Evolutionary conservation across 2,888 invertebrate genomes (phyloP).

Genomic region (Falcaria lacertinaria): DNA sequence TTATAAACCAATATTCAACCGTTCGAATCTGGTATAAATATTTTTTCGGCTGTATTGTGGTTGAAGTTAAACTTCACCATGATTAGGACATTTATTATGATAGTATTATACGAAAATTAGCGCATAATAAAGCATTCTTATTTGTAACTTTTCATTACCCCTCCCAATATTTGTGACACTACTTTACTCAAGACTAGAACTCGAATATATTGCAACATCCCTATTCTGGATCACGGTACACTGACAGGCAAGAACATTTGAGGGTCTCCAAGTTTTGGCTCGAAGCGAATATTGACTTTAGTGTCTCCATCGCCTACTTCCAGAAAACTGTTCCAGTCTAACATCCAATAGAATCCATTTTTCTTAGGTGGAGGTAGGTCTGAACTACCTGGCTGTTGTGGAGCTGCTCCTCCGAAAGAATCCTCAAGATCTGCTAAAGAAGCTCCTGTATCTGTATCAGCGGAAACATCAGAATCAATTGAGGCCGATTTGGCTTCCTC

Average conservation of each 20-base stretch:
- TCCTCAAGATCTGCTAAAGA: constrained; percentile 85
- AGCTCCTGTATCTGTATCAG: constrained; percentile 71
- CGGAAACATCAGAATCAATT: constrained; percentile 58
- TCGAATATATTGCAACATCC: constrained; percentile 29
- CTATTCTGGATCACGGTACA: constrained; percentile 81
- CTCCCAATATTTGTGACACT: constrained; percentile 18
- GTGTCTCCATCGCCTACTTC: constrained; percentile 89
- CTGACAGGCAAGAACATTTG: constrained; percentile 87
- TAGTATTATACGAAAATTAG: no score
- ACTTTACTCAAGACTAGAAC: constrained; percentile 45
- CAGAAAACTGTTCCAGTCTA: constrained; percentile 92
- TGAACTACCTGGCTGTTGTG: constrained; percentile 78
- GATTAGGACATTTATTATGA: neutral
- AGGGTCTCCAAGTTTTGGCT: constrained; percentile 89
- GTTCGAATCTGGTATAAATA: neutral
- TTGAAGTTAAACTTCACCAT: neutral
- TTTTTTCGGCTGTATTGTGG: neutral
- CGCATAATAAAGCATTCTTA: neutral
- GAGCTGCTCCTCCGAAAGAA: constrained; percentile 86
- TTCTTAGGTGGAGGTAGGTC: constrained; percentile 82
- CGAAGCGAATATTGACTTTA: constrained; percentile 88
- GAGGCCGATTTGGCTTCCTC: constrained; percentile 31
- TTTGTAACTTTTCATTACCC: constrained; percentile 4
- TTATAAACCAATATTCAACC: neutral
- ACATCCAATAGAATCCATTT: constrained; percentile 90